These are phyloP conservation scores for Phrynosoma blainvillii DNA, from an alignment of 2,113 vertebrate genomes.

Conservation along the genomic window DNA sequence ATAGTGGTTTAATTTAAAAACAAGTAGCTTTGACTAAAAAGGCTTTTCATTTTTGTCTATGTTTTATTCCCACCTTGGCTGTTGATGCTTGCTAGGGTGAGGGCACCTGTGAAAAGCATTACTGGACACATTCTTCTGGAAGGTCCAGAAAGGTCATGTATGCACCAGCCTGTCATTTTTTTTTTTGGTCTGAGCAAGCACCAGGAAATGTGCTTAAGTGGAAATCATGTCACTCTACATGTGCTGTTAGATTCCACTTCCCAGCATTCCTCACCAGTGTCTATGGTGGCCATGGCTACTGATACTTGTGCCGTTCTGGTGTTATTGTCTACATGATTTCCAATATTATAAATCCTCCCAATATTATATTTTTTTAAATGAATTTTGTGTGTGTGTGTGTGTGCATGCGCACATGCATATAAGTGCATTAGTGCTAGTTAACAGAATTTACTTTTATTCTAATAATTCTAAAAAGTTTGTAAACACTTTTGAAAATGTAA, in stretches of 20 bases:
- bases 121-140: too few species aligned
- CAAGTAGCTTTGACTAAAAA: not conserved
- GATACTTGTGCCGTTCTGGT: too few species aligned
- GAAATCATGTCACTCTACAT: too few species aligned
- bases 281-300: too few species aligned
- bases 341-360: not conserved
- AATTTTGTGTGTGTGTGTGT: not conserved
- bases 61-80: constrained; percentile 46
- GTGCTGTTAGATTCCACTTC: too few species aligned
- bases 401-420: too few species aligned
- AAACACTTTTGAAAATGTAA: constrained; percentile 66
- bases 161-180: constrained; percentile 26
- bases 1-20: constrained; percentile 30
- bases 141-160: too few species aligned
- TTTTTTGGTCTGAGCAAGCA: constrained; percentile 22
- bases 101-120: too few species aligned
- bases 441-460: constrained; percentile 42
- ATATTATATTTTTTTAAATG: constrained; percentile 15
- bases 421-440: too few species aligned
- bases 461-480: not conserved
- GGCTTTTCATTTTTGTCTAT: not conserved
- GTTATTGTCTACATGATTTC: too few species aligned
- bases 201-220: constrained; percentile 26
- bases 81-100: not conserved
- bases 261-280: too few species aligned